These are phyloP conservation scores for Hypanus sabinus DNA, from an alignment of 2,113 vertebrate species.

Conservation along the genomic window DNA sequence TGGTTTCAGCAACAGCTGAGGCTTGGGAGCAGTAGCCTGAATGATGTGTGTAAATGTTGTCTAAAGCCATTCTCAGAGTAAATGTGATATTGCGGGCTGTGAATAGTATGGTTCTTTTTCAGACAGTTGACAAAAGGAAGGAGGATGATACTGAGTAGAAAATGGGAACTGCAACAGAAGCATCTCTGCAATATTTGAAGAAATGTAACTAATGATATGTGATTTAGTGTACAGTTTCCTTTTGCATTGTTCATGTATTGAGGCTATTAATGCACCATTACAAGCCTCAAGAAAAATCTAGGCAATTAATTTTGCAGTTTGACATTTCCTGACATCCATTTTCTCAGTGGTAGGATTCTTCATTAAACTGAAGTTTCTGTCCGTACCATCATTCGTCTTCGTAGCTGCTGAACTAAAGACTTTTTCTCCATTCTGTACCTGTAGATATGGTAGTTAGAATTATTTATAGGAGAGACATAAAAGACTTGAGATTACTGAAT, in stretches of 20 bases:
- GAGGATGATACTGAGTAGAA: too few relatives aligned
- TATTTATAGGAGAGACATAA: neutral
- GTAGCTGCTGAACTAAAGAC: neutral
- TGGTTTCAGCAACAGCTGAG: too few relatives aligned
- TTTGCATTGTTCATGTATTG: neutral
- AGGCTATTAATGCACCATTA: neutral
- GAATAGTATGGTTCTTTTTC: too few relatives aligned
- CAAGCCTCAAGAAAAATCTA: neutral
- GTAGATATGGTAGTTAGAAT: neutral
- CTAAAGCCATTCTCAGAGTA: too few relatives aligned
- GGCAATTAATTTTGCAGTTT: neutral
- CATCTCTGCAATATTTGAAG: neutral
- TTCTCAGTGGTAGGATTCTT: neutral
- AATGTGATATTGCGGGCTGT: too few relatives aligned
- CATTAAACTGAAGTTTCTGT: slow-evolving; percentile 33
- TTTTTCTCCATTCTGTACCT: slow-evolving; percentile 10
- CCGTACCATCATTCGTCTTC: neutral
- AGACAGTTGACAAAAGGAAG: too few relatives aligned
- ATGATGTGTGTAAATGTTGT: too few relatives aligned
- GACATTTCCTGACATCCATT: neutral
- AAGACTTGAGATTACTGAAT: too few relatives aligned
- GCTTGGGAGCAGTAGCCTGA: too few relatives aligned
- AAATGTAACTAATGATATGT: neutral
- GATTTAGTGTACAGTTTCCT: neutral
- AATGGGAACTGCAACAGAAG: too few relatives aligned